Percentiles rank a stretch among this genome's conserved stretches.
Conservation (phyloP, 1,140 invertebrate species). For the Rhyacophila brunnea region DNA sequence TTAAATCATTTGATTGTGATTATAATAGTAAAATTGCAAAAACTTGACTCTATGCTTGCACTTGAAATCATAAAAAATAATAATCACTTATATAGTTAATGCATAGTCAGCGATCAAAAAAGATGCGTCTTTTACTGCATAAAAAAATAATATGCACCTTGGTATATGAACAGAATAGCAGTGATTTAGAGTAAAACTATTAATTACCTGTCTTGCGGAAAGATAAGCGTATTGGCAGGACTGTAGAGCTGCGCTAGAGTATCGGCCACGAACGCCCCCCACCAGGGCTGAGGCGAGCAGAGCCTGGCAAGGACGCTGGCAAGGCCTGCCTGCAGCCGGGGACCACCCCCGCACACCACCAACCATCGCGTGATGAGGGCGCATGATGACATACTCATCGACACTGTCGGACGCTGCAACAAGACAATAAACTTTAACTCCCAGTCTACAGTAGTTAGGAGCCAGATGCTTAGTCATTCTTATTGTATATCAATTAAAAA, state of each 20-base stretch:
- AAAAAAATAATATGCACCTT: too few relatives aligned
- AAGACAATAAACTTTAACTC: too few relatives aligned
- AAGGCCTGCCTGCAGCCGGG: conserved; percentile 66
- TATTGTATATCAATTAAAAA: too few relatives aligned
- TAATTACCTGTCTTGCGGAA: conserved; percentile 79
- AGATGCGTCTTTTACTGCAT: background rate
- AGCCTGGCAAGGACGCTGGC: conserved; percentile 77
- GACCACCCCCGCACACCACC: conserved; percentile 46
- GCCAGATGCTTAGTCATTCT: too few relatives aligned
- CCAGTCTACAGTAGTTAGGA: too few relatives aligned
- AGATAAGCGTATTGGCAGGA: conserved; percentile 72
- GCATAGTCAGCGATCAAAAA: background rate
- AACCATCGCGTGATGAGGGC: conserved; percentile 31
- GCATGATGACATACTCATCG: conserved; percentile 22
- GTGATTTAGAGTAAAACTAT: background rate
- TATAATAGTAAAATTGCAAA: too few relatives aligned
- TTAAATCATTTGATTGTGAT: too few relatives aligned
- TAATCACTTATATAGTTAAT: background rate
- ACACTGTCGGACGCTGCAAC: conserved; percentile 16
- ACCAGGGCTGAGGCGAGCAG: conserved; percentile 79
- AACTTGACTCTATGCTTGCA: too few relatives aligned
- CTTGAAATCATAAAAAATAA: background rate
- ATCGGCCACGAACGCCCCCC: conserved; percentile 84
- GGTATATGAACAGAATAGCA: background rate
- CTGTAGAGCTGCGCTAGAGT: conserved; percentile 77